Conservation (phyloP, 2,888 invertebrate species). For the Dermolepida albohirtum region DNA sequence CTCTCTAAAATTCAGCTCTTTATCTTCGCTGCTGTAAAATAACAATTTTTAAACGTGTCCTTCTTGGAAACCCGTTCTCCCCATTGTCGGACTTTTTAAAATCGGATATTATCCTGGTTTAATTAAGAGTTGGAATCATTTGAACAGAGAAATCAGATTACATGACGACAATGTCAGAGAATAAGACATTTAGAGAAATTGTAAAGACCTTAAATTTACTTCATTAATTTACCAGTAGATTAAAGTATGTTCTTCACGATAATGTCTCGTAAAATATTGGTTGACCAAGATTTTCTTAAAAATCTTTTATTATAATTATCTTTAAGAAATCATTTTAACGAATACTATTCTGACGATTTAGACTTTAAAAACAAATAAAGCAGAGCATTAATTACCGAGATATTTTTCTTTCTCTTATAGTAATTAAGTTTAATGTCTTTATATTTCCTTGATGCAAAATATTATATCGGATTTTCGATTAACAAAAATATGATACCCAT, state of each 20-base stretch:
- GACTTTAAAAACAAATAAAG: no score
- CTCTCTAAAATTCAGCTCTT: constrained; percentile 1
- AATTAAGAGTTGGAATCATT: constrained; percentile 25
- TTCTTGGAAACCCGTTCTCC: constrained; percentile 1
- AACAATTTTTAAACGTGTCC: constrained; percentile 31
- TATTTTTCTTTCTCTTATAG: no score
- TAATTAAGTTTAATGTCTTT: no score
- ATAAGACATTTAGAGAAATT: constrained; percentile 21
- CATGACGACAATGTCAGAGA: constrained; percentile 9
- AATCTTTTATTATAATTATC: no score
- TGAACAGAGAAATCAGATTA: constrained; percentile 18
- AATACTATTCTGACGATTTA: no score
- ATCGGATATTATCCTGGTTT: constrained; percentile 32
- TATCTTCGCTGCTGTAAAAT: constrained; percentile 3
- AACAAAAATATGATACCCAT: no score
- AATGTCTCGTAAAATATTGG: constrained; percentile 4
- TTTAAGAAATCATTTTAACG: no score
- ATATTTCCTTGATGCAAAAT: no score
- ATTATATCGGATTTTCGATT: no score
- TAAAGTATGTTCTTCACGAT: background rate
- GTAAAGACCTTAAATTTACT: constrained; percentile 21
- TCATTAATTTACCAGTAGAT: constrained; percentile 18
- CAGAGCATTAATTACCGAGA: no score
- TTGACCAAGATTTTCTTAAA: background rate
- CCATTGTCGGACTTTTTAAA: constrained; percentile 24